Conservation (phyloP, 2,888 invertebrate genomes). For the Hedya salicella region DNA sequence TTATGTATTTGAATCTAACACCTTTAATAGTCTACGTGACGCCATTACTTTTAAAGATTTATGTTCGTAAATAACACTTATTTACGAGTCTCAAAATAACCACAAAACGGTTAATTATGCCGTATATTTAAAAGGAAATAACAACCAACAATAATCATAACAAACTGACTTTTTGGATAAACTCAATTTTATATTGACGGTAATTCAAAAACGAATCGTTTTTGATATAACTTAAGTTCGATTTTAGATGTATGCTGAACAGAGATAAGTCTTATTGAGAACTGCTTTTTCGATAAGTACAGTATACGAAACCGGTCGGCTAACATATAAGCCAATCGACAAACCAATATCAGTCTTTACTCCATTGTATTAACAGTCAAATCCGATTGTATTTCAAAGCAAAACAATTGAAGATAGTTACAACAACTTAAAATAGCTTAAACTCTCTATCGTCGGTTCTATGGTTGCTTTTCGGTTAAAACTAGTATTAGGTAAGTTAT, state of each 20-base stretch:
- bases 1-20: no score
- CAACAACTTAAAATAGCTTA: neutral
- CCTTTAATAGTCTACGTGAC: no score
- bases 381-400: neutral
- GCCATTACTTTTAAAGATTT: no score
- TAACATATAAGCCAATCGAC: neutral
- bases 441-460: neutral
- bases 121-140: neutral
- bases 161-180: neutral
- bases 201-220: no score
- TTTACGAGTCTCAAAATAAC: constrained; percentile 11
- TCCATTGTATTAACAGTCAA: neutral
- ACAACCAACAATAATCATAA: neutral
- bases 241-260: neutral
- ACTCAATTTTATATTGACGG: no score
- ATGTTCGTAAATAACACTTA: neutral
- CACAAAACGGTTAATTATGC: neutral
- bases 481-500: constrained; percentile 14
- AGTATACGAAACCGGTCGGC: constrained; percentile 22
- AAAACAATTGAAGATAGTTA: constrained; percentile 8
- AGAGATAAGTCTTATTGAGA: neutral
- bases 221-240: no score
- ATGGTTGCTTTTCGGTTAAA: no score
- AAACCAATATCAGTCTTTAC: neutral
- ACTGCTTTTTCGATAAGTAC: neutral